Percentiles rank a stretch among this genome's conserved stretches.
Conservation (phyloP, 1,140 invertebrate genomes). For the Zophobas morio region DNA sequence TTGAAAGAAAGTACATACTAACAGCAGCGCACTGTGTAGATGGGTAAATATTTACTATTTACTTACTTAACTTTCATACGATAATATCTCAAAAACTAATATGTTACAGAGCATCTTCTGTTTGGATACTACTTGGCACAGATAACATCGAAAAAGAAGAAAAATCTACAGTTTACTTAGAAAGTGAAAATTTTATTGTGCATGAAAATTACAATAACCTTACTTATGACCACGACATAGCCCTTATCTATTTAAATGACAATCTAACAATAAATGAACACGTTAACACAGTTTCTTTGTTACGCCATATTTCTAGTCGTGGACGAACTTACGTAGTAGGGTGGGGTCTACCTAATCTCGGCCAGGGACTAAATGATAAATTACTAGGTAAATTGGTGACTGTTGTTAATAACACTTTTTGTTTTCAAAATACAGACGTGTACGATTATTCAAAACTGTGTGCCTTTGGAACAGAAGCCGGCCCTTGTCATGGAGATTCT, state of each 20-base stretch:
- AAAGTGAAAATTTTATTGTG: background rate
- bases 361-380: background rate
- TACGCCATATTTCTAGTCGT: background rate
- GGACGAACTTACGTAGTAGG: background rate
- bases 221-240: constrained; percentile 8
- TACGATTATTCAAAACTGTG: background rate
- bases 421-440: too few species aligned
- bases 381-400: background rate
- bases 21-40: constrained; percentile 13
- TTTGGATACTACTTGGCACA: background rate
- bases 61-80: background rate
- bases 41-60: background rate
- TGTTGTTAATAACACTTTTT: background rate
- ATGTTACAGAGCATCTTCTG: background rate
- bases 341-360: background rate
- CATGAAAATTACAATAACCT: background rate
- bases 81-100: background rate
- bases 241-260: background rate
- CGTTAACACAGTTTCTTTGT: constrained; percentile 3
- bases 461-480: background rate
- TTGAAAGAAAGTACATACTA: background rate
- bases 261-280: background rate
- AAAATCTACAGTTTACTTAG: background rate
- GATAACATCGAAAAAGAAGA: background rate
- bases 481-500: background rate